A percentile compares a stretch with the other conserved stretches of the same genome.
Conservation (phyloP, 2,113 vertebrate species). For the Equus quagga region DNA sequence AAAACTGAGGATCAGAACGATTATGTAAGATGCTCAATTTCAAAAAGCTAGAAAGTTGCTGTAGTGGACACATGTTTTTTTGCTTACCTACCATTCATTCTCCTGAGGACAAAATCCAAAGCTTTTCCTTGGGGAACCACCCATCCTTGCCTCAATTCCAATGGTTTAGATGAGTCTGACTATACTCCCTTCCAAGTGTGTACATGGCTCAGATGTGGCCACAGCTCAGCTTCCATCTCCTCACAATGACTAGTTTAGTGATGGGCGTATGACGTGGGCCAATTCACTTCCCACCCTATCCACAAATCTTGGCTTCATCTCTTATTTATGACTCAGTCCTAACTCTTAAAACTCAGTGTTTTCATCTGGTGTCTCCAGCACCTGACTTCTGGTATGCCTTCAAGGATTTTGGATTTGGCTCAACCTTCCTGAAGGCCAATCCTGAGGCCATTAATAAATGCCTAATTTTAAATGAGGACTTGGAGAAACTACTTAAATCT, state of each 20-base stretch:
- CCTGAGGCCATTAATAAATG: not conserved
- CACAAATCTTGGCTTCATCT: not conserved
- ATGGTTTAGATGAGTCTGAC: not conserved
- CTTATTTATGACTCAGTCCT: not conserved
- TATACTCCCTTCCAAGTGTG: not conserved
- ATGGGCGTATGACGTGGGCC: not conserved
- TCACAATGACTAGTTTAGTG: not conserved
- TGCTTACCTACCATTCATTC: not conserved
- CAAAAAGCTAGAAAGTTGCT: not conserved
- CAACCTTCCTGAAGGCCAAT: conserved; percentile 9
- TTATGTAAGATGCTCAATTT: not conserved
- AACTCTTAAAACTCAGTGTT: not conserved
- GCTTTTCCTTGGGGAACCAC: not conserved
- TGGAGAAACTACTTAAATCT: conserved; percentile 18
- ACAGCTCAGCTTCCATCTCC: not conserved
- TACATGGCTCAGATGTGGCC: not conserved
- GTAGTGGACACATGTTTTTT: not conserved
- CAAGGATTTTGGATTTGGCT: conserved; percentile 21
- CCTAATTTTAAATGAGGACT: conserved; percentile 48
- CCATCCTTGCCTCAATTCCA: not conserved
- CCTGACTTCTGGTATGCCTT: not conserved
- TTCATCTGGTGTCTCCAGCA: not conserved
- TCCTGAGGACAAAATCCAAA: not conserved
- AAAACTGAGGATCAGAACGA: not conserved
- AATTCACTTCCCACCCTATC: not conserved